Percentiles rank a stretch among this genome's conserved stretches.
Conservation (phyloP, 2,888 invertebrate species). For the Monoplex corrugatus region DNA sequence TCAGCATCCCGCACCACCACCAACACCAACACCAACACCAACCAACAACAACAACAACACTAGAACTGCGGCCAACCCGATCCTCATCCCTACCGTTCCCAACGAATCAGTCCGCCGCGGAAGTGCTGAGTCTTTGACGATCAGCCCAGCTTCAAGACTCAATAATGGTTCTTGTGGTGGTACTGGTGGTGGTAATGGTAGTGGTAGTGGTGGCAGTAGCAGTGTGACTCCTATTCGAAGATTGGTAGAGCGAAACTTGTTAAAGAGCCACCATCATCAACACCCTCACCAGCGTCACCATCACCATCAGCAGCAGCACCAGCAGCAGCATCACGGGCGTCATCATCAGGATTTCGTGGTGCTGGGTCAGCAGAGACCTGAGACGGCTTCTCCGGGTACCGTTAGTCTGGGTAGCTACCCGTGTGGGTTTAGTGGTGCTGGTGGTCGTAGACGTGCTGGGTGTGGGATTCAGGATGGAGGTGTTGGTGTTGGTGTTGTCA, state of each 20-base stretch:
- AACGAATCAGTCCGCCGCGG: too few relatives aligned
- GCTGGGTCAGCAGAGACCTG: conserved; percentile 43
- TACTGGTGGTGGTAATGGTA: neutral
- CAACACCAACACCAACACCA: neutral
- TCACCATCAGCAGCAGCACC: conserved; percentile 16
- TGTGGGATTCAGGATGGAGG: too few relatives aligned
- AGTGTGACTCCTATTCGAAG: conserved; percentile 57
- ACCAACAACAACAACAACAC: too few relatives aligned
- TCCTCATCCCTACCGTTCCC: neutral
- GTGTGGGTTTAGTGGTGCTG: conserved; percentile 19
- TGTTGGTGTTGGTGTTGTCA: too few relatives aligned
- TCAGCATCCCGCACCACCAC: neutral
- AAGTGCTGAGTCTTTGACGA: neutral
- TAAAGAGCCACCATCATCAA: conserved; percentile 51
- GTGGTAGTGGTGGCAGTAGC: conserved; percentile 10
- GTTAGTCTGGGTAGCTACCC: conserved; percentile 51
- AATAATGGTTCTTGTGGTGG: neutral
- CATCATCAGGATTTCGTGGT: neutral
- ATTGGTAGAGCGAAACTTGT: conserved; percentile 57
- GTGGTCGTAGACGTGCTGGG: neutral
- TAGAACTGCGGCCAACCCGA: too few relatives aligned
- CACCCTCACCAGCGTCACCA: neutral
- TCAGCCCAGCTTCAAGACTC: neutral
- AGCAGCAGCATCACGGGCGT: neutral
- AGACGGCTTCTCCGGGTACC: conserved; percentile 50